These are phyloP conservation scores for Andrena flavipes DNA, from an alignment of 2,888 invertebrate species.

Conservation along the genomic window DNA sequence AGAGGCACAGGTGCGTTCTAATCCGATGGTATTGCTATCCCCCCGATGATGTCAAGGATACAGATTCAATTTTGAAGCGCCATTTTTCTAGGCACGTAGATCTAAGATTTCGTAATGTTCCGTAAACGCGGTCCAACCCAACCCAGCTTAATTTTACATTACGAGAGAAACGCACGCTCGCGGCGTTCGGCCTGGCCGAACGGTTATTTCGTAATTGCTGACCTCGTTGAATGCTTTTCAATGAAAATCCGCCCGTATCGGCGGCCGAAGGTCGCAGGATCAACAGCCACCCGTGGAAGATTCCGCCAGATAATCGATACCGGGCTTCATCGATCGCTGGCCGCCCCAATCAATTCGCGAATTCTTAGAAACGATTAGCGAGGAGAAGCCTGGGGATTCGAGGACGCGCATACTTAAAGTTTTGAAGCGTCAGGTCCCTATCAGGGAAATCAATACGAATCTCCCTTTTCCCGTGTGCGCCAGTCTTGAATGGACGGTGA, in stretches of 20 bases:
- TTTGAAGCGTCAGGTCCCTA: constrained; percentile 70
- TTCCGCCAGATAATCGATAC: constrained; percentile 10
- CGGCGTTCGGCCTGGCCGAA: constrained; percentile 52
- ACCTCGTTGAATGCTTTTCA: constrained; percentile 62
- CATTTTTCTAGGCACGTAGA: constrained; percentile 72
- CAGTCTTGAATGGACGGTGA: constrained; percentile 65
- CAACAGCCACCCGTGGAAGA: constrained; percentile 19
- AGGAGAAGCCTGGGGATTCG: constrained; percentile 51
- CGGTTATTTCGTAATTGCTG: constrained; percentile 73
- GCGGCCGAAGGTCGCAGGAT: constrained; percentile 1
- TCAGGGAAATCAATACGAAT: constrained; percentile 83
- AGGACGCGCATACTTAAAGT: constrained; percentile 68
- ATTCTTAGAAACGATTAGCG: constrained; percentile 12
- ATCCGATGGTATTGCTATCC: constrained; percentile 19
- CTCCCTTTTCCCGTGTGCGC: constrained; percentile 77
- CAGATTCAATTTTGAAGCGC: constrained; percentile 70
- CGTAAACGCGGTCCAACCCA: constrained; percentile 66
- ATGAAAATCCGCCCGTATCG: neutral
- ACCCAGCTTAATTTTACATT: constrained; percentile 60
- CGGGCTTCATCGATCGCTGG: constrained; percentile 40
- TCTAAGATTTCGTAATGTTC: constrained; percentile 72
- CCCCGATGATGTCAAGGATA: constrained; percentile 63
- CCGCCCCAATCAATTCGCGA: constrained; percentile 37
- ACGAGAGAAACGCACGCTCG: constrained; percentile 62
- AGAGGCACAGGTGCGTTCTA: constrained; percentile 33